Evolutionary conservation across 1,140 invertebrate species (phyloP).

Genomic region (Phymorhynchus buccinoides): DNA sequence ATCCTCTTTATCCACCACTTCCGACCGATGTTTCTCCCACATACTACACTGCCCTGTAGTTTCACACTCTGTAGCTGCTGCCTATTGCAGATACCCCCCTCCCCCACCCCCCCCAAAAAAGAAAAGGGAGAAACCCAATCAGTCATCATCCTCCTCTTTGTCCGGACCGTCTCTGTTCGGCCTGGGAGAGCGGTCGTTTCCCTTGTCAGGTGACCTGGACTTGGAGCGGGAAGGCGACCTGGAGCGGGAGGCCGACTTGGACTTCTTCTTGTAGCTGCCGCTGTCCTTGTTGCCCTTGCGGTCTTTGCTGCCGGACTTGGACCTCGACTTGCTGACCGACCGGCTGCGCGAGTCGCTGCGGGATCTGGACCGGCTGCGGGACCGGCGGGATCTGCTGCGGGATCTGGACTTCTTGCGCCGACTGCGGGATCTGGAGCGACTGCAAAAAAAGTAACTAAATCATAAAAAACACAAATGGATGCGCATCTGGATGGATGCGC

Average conservation of each 20-base stretch:
- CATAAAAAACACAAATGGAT: no score
- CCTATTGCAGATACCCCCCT: not conserved
- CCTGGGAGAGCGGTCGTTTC: slow-evolving; percentile 27
- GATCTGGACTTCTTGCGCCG: slow-evolving; percentile 53
- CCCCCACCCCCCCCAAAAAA: no score
- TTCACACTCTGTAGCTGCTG: not conserved
- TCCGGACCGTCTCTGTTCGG: slow-evolving; percentile 21
- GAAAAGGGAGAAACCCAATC: not conserved
- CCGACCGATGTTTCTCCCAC: no score
- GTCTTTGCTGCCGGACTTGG: slow-evolving; percentile 73
- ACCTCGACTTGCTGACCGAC: slow-evolving; percentile 66
- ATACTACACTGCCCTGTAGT: not conserved
- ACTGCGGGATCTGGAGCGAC: slow-evolving; percentile 51
- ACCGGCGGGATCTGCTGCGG: slow-evolving; percentile 57
- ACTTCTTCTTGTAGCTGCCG: slow-evolving; percentile 44
- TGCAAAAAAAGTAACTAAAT: slow-evolving; percentile 39
- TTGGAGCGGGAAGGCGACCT: slow-evolving; percentile 66
- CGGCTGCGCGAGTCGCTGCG: slow-evolving; percentile 48
- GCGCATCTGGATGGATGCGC: no score
- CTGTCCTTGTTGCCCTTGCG: slow-evolving; percentile 67
- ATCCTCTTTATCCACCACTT: no score
- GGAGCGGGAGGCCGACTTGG: slow-evolving; percentile 78
- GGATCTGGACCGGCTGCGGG: slow-evolving; percentile 49
- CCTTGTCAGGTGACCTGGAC: slow-evolving; percentile 66
- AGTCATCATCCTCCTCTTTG: slow-evolving; percentile 22